Evolutionary conservation across 2,888 invertebrate genomes (phyloP).

Genomic region (Sympetrum striolatum): DNA sequence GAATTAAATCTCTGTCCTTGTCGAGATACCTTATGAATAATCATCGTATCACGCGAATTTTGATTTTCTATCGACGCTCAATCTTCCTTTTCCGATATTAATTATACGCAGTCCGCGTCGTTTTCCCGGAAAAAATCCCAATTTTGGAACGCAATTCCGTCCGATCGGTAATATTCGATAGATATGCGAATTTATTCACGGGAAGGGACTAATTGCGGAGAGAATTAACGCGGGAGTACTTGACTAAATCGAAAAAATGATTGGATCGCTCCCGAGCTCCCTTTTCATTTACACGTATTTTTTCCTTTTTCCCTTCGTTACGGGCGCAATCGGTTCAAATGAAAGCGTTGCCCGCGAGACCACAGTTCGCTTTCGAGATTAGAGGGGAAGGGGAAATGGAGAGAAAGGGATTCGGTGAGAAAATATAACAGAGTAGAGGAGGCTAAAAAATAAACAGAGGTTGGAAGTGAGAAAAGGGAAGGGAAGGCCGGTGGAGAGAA

Average conservation of each 20-base stretch:
- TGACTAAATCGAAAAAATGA: neutral
- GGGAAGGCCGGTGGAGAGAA: neutral
- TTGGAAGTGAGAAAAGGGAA: neutral
- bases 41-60: too few relatives aligned
- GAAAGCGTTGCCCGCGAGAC: slow-evolving; percentile 18
- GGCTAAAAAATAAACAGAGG: neutral
- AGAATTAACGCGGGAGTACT: neutral
- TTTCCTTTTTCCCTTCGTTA: neutral
- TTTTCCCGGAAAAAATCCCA: neutral
- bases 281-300: neutral
- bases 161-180: too few relatives aligned
- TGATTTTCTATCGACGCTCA: too few relatives aligned
- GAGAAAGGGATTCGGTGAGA: neutral
- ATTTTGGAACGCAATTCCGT: too few relatives aligned
- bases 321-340: slow-evolving; percentile 35
- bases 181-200: too few relatives aligned
- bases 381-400: neutral
- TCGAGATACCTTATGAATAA: too few relatives aligned
- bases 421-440: neutral
- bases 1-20: too few relatives aligned
- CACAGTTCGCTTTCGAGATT: slow-evolving; percentile 19
- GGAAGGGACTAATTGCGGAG: too few relatives aligned
- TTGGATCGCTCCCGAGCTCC: neutral
- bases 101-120: neutral
- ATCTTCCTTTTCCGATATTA: too few relatives aligned